Base-by-base conservation (phyloP, 2,113 vertebrate genomes). In the Cranoglanis bouderius region DNA sequence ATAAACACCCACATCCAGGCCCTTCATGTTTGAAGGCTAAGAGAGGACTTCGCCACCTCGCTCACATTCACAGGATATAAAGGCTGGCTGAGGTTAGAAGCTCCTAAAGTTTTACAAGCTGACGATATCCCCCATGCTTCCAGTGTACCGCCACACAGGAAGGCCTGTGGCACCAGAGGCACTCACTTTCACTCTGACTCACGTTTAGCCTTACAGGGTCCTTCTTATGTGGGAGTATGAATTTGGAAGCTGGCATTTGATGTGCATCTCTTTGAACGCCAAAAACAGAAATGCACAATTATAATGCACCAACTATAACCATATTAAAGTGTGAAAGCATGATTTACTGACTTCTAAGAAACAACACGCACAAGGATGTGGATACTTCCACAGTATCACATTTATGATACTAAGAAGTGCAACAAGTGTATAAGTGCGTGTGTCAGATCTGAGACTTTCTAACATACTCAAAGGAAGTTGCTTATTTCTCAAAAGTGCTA, bases 91-190 rank as follows among this genome's bases (percentile, higher is more conserved):
- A 77, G 85, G 83, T 88, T 87, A 87, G 88, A 86, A 78, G 88
- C 89, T 88, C 78, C 65, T 91, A 89, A 92, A 92, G 21, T 89
- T 92, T 92, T 91, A 92, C 91, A 91, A 89, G 89, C 83, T 85
- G 82, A 90, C 82, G 70, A 88, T 88, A 89, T 82, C 65, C 89
- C 88, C 49, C 14, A 4, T 89, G 88, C 78, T 89, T 85, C 84
- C 51, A 63, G 63, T 85, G 88, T 49, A 61, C 78, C 61, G 77
- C 85, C 46, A 81, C 80, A 85, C 85, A 43, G 82, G 46, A 88
- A 32, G 80, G 63, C 70, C 83, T 81, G 72, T 13, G 65, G 81
- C 21, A 82, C 70, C 59, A 87, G 84, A 84, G 87, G 88, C 85
- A 89, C 81, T 40, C 72, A 61, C 51, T 82, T 38, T 49, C 6